Conservation (phyloP, 2,888 invertebrate genomes). For the Caenorhabditis sp. region DNA sequence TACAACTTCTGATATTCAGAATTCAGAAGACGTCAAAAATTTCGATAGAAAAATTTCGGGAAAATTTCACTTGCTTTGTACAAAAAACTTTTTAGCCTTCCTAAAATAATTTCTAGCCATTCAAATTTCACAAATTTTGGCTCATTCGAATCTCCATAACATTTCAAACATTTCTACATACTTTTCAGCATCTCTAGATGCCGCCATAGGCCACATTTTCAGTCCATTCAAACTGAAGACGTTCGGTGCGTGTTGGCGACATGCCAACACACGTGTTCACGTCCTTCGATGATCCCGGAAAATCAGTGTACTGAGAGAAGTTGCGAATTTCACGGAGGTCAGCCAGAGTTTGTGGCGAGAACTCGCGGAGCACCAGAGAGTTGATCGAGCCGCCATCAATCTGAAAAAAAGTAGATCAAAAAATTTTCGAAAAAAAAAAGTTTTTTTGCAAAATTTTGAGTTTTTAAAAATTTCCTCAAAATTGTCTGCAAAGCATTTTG, state of each 20-base stretch:
- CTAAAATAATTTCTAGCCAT: too few species aligned
- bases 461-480: not conserved
- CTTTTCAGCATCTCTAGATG: not conserved
- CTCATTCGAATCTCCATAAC: too few species aligned
- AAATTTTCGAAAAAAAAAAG: not conserved
- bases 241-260: conserved; percentile 52
- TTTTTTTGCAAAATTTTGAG: not conserved
- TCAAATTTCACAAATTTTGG: too few species aligned
- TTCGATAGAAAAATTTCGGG: too few species aligned
- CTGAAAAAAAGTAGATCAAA: not conserved
- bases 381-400: not conserved
- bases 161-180: too few species aligned
- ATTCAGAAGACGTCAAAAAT: too few species aligned
- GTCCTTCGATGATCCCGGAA: conserved; percentile 32
- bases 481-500: too few species aligned
- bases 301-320: conserved; percentile 51
- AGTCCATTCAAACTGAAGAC: conserved; percentile 40
- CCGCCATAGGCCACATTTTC: conserved; percentile 57
- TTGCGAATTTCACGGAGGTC: conserved; percentile 55
- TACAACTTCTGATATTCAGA: too few species aligned
- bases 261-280: conserved; percentile 54
- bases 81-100: too few species aligned
- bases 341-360: conserved; percentile 49
- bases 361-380: conserved; percentile 42
- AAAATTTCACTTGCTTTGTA: too few species aligned